Conservation (phyloP, 2,797 vertebrate species). For the Sphenodon punctatus region DNA sequence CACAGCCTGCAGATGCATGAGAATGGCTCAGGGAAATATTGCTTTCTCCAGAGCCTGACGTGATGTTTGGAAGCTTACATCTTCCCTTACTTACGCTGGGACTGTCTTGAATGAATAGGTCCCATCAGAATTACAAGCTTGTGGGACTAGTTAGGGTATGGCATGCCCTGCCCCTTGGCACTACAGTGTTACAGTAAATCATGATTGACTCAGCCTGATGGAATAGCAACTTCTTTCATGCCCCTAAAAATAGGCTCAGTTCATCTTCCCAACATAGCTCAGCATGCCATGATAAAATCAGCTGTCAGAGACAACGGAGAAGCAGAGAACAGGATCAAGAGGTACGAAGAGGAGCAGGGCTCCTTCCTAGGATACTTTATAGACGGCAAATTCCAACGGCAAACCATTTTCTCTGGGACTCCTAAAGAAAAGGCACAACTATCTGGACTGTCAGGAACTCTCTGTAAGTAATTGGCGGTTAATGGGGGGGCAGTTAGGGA, state of each 20-base stretch:
- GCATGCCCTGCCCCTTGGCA: not conserved
- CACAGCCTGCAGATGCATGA: not conserved
- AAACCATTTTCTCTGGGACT: not conserved
- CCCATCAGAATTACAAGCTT: not conserved
- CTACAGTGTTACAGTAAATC: not conserved
- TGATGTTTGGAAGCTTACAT: not conserved
- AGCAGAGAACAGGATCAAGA: conserved; percentile 5
- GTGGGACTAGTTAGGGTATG: conserved; percentile 19
- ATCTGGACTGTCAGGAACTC: not conserved
- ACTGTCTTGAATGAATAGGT: conserved; percentile 40
- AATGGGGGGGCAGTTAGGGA: no score
- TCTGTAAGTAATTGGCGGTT: conserved; percentile 59
- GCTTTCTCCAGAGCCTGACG: not conserved
- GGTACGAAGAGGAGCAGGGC: conserved; percentile 36
- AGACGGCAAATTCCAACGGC: not conserved
- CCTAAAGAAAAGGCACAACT: not conserved
- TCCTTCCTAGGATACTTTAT: conserved; percentile 2
- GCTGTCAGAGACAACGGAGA: conserved; percentile 43
- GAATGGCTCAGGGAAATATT: conserved; percentile 50
- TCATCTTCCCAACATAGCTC: conserved; percentile 72
- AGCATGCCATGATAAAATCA: conserved; percentile 49
- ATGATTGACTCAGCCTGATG: conserved; percentile 73
- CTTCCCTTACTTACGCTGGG: not conserved
- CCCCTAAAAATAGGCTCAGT: conserved; percentile 69
- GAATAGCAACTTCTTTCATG: conserved; percentile 21